Evolutionary conservation across 2,797 vertebrate genomes (phyloP).

Genomic region (Chelonia mydas): DNA sequence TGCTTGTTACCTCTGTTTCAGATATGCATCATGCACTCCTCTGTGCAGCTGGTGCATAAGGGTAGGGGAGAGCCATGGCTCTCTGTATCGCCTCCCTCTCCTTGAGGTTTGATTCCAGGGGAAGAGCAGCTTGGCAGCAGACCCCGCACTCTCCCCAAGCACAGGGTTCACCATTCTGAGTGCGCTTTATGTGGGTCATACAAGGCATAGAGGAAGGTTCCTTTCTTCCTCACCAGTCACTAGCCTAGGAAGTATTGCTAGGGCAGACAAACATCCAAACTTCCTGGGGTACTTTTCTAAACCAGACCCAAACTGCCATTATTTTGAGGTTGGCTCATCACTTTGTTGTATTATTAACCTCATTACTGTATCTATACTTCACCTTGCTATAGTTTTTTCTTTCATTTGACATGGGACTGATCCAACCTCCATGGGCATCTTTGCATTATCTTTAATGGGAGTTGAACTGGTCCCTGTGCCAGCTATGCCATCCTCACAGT

Average conservation of each 20-base stretch:
- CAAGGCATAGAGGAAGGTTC: neutral
- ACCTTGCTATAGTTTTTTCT: neutral
- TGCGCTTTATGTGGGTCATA: neutral
- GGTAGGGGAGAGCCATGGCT: neutral
- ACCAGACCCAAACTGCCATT: neutral
- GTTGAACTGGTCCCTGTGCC: neutral
- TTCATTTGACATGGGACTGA: neutral
- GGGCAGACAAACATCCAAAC: neutral
- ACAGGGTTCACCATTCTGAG: neutral
- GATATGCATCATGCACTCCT: neutral
- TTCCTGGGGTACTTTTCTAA: neutral
- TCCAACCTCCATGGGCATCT: neutral
- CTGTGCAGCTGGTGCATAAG: neutral
- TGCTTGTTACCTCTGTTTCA: neutral
- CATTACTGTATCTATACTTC: neutral
- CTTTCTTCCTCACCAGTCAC: neutral
- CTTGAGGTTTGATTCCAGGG: neutral
- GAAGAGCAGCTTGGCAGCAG: neutral
- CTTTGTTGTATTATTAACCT: neutral
- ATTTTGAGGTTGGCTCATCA: neutral
- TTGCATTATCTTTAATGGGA: neutral
- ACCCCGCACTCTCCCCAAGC: fast-evolving
- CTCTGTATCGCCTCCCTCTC: neutral
- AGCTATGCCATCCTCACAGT: neutral
- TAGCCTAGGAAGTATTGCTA: neutral